Conservation (phyloP, 2,113 vertebrate genomes). For the Pedionomus torquatus region DNA sequence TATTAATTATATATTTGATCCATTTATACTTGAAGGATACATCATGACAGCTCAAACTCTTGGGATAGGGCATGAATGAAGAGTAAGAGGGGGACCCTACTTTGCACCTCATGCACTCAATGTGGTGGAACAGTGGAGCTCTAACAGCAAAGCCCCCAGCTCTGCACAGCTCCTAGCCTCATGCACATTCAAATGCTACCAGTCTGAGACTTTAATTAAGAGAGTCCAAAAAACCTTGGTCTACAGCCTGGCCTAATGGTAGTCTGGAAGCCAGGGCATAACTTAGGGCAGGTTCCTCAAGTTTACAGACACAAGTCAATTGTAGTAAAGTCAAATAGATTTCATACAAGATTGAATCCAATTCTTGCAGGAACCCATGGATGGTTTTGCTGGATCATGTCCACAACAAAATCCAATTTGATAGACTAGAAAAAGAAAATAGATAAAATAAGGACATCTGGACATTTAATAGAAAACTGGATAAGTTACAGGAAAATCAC, state of each 20-base stretch:
- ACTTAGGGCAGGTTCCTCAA: neutral
- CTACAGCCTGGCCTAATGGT: neutral
- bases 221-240: neutral
- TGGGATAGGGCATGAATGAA: neutral
- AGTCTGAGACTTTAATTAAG: neutral
- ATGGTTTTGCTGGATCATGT: neutral
- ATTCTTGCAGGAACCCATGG: neutral
- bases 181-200: neutral
- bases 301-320: neutral
- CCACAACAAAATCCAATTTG: neutral
- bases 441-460: slow-evolving; percentile 25
- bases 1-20: neutral
- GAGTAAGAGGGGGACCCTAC: neutral
- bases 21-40: neutral
- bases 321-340: neutral
- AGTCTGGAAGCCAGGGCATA: neutral
- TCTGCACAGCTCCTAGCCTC: neutral
- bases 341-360: neutral
- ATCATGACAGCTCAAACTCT: neutral
- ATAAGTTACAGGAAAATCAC: slow-evolving; percentile 18
- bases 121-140: fast-evolving
- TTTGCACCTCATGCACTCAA: fast-evolving
- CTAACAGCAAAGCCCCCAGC: neutral
- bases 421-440: neutral
- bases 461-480: slow-evolving; percentile 3